Base-by-base conservation (phyloP, 2,888 invertebrate species). In the Patella ulyssiponensis region DNA sequence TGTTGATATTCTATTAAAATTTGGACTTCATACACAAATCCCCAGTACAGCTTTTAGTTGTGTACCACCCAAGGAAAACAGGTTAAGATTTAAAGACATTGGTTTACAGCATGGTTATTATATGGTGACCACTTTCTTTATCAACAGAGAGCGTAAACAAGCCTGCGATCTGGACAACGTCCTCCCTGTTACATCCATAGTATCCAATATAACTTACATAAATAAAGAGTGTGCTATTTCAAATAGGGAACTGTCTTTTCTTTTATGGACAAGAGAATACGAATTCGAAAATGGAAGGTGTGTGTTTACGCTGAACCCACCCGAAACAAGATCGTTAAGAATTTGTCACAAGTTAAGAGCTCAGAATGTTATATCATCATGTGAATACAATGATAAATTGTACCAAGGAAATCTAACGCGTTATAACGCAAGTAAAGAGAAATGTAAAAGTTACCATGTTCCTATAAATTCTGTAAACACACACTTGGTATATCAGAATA, bases 401-500 rank as follows among this genome's bases (percentile, higher is more conserved):
- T 33, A 5, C 33, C 20, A 20, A 64, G 64, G 64, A 12, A 20
- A n/a, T 12, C 64, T 20, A 64, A 20, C 20, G 20, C 4, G 33
- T 4, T 33, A 33, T 33, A 33, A 33, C 4, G 33, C 33, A 33
- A 3, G 12, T 64, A n/a, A 64, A 64, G 64, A 64, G 9, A 20
- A 9, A 20, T 64, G 64, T 64, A 14, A 64, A 12, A 12, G 7
- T 12, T 64, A 51, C 23, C 15, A 71, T 52, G 11, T 23, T 23
- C 20, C 52, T 14, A 71, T 75, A 58, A 44, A 73, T 17, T 33
- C 20, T 7, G 58, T 71, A 0, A 17, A 44, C 14, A 56, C 52
- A 23, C 23, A 71, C 1, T 33, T 11, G 0, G 75, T 74, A 51
- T 83, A 75, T 69, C 80, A 77, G 71, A 83, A 83, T 69, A 73